Percentiles rank a stretch among this genome's conserved stretches.
Conservation (phyloP, 2,888 invertebrate species). For the Nipponacmea schrenckii region DNA sequence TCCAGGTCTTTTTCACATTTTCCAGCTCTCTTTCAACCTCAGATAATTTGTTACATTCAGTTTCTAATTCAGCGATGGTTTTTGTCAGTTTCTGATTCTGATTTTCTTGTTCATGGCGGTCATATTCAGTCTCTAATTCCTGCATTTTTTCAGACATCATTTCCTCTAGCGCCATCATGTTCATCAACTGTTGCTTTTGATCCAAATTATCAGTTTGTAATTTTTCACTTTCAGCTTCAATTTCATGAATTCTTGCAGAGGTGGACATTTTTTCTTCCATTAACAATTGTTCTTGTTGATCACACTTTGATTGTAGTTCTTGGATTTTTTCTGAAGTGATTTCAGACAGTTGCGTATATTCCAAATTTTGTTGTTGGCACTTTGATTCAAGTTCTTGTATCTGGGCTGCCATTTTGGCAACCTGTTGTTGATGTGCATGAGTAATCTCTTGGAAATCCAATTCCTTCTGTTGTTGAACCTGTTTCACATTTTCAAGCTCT, state of each 20-base stretch:
- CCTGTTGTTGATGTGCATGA: background rate
- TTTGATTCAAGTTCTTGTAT: conserved; percentile 8
- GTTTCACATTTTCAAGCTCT: background rate
- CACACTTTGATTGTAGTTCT: background rate
- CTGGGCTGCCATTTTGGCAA: background rate
- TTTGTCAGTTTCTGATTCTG: background rate
- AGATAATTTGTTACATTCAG: conserved; percentile 19
- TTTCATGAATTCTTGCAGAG: background rate
- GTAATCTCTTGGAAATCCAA: background rate
- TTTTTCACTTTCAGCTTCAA: background rate
- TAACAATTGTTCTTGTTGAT: background rate
- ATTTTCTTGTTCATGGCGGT: background rate
- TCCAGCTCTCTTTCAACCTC: conserved; percentile 9
- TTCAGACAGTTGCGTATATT: background rate
- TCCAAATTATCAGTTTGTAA: background rate
- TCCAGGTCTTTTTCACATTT: background rate
- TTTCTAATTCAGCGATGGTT: conserved; percentile 7
- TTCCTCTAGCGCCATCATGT: background rate
- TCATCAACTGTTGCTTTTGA: no score
- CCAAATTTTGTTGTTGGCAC: background rate
- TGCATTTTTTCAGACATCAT: background rate
- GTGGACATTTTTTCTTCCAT: background rate
- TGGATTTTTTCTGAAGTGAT: background rate
- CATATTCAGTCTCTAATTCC: background rate
- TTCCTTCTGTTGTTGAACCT: background rate